Evolutionary conservation across 2,888 invertebrate genomes (phyloP).

Genomic region (Synanthedon formicaeformis): DNA sequence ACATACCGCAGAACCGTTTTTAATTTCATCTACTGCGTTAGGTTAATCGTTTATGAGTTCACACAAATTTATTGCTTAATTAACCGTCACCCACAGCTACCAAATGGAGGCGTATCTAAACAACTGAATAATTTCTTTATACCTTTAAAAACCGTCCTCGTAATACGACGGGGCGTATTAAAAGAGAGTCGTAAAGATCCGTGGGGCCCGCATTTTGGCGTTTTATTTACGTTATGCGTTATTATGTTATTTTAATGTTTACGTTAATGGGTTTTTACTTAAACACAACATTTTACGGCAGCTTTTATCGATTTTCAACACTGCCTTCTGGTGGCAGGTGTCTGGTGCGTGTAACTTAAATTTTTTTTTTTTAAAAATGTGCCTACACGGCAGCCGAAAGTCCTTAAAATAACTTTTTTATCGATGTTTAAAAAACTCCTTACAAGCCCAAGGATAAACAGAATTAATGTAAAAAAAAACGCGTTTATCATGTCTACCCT

Average conservation of each 20-base stretch:
- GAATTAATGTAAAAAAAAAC: too few relatives aligned
- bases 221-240: constrained; percentile 28
- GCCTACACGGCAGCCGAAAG: too few relatives aligned
- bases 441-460: too few relatives aligned
- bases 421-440: too few relatives aligned
- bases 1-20: neutral
- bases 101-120: constrained; percentile 3
- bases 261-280: constrained; percentile 51
- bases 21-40: neutral
- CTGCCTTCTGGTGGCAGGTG: constrained; percentile 29
- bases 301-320: constrained; percentile 32
- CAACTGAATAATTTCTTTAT: constrained; percentile 11
- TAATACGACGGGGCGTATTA: constrained; percentile 10
- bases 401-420: neutral
- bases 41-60: constrained; percentile 1
- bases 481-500: too few relatives aligned
- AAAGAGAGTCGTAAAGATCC: constrained; percentile 14
- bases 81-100: constrained; percentile 18
- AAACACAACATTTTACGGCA: constrained; percentile 29
- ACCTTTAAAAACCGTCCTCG: constrained; percentile 8
- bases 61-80: constrained; percentile 19
- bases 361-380: neutral
- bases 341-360: neutral
- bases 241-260: constrained; percentile 33
- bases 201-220: constrained; percentile 17